Base-by-base conservation (phyloP, 1,140 invertebrate species). In the Plutomurus gul region DNA sequence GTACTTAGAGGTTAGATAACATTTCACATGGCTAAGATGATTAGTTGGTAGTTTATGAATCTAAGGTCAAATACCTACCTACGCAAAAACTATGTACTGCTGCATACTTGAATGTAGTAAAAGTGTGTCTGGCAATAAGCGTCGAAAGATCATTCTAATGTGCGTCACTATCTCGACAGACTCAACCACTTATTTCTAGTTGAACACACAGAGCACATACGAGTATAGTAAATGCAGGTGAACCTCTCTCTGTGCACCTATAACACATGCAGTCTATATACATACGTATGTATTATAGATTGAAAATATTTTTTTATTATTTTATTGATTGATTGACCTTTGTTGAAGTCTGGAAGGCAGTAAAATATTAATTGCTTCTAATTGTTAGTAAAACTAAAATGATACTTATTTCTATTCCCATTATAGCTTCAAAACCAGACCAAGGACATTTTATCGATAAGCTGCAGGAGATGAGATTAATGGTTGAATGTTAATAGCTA, bases 341-440 rank as follows among this genome's bases (percentile, higher is more conserved):
- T 33, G 56, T 13, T 13, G 13, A 65, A 65, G 30, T 51, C 20
- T 16, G 43, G n/a, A 20, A 20, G n/a, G n/a, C n/a, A 49, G 20
- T 49, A 65, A 65, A 65, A 65, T 18, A 65, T 30, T 65, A 65
- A 65, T 65, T 65, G 36, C 56, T 30, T 11, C 27, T 65, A 65
- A n/a, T n/a, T n/a, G n/a, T n/a, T n/a, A 56, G 25, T 25, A 56
- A n/a, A 16, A 1, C 16, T 7, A 65, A 65, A 20, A n/a, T 51
- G 47, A 51, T 51, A 1, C 56, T 33, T 20, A 65, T 65, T 65
- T 65, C 56, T n/a, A 65, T n/a, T 60, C 25, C 30, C 27, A 60
- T 65, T 65, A 65, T 6, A 65, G n/a, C 6, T 33, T 65, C 56
- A 33, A n/a, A 65, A 30, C 36, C 56, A 33, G 56, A 65, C 3